phyloP scores from a whole-genome alignment of 2,888 invertebrate species.

The Chrysotoxum bicinctum region DNA sequence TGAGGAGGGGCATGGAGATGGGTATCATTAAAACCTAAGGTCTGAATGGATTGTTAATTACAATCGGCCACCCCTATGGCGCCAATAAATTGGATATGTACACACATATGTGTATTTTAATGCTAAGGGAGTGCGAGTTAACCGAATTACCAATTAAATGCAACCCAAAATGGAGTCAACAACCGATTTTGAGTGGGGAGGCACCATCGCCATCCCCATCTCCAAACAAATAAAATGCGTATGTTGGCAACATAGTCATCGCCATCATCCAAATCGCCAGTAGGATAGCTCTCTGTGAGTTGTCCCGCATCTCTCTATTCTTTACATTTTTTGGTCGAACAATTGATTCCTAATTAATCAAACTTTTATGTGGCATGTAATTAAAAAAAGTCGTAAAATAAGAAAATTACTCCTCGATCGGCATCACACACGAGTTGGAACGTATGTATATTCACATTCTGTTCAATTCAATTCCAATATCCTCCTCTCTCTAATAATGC shows the following conservation, averaged over 20 bases:
- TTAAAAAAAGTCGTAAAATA: conserved; percentile 67
- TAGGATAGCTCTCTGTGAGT: conserved; percentile 7
- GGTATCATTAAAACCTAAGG: conserved; percentile 58
- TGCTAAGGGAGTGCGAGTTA: conserved; percentile 1
- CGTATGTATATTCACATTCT: conserved; percentile 3
- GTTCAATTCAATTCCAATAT: conserved; percentile 2
- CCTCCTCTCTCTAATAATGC: background rate
- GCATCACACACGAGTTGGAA: background rate
- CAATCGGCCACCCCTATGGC: conserved; percentile 27
- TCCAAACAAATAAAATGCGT: conserved; percentile 12
- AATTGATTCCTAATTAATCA: conserved; percentile 72
- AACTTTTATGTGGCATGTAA: conserved; percentile 70
- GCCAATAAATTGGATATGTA: conserved; percentile 14
- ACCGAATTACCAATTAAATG: conserved; percentile 39
- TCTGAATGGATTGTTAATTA: conserved; percentile 70
- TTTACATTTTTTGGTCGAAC: conserved; percentile 17
- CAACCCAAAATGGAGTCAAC: conserved; percentile 14
- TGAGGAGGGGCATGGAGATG: background rate
- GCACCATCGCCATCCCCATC: background rate
- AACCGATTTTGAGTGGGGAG: background rate
- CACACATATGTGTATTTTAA: background rate
- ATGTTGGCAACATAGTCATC: conserved; percentile 2
- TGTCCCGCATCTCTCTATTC: background rate
- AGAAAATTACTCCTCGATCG: conserved; percentile 41
- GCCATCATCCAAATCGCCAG: background rate